Base-by-base conservation (phyloP, 1,140 invertebrate genomes). In the Micrasema longulum region DNA sequence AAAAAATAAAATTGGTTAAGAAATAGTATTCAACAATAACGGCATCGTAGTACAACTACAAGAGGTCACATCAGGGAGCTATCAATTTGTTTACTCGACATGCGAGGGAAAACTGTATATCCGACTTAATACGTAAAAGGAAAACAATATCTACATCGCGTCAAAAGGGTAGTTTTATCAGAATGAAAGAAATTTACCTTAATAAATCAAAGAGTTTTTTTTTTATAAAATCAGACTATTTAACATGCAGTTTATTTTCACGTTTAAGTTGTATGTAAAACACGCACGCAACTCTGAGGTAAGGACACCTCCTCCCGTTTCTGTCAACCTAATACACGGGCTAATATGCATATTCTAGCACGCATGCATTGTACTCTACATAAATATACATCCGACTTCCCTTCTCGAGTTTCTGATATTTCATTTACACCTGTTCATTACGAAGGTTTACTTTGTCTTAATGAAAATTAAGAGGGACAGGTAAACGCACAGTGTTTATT, bases 291-390 rank as follows among this genome's bases (percentile, higher is more conserved):
- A 69, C 66, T 31, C 11, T 2, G 57, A 16, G 31, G 47, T 38
- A 53, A 14, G 41, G 55, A 71, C 63, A 67, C 64, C 53, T 55
- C 64, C 63, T 41, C 47, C 66, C 43, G 60, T 52, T 70, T 66
- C 63, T 62, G 72, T 57, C 53, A 55, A 38, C 67, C 63, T 70
- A 26, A 31, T 35, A 55, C 23, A 3, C 14, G 11, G 22, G 22
- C 55, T 60, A 62, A 74, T 74, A 71, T 74, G 69, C 73, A 74
- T 74, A 74, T 65, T 41, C 53, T 53, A 64, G 55, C 73, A 74
- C 73, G 73, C 73, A 71, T 53, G 45, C 38, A 52, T 26, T 64
- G 45, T 35, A 48, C 62, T 12, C 41, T 16, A 14, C 26, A 55
- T 31, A 31, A 26, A 31, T 55, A 55, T n/a, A 55, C 23, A 26